phyloP scores from a whole-genome alignment of 2,888 invertebrate genomes.

The Geophilus truncorum region DNA sequence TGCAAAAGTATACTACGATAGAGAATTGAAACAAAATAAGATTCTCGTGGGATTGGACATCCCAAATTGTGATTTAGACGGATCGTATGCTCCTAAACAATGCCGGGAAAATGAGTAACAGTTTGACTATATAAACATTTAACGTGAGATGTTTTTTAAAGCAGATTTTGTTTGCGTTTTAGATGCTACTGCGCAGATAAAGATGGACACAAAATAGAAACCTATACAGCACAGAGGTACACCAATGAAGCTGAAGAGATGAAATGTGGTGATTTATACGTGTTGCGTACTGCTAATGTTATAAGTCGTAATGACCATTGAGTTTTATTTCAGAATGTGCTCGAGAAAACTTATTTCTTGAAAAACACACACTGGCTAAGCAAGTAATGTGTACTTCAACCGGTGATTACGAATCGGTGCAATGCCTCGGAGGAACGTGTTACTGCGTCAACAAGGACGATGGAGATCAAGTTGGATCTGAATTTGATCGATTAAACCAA shows the following conservation, averaged over 20 bases:
- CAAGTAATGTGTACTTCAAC: slow-evolving; percentile 59
- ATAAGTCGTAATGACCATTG: not conserved
- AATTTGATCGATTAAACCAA: not conserved
- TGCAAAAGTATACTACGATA: slow-evolving; percentile 45
- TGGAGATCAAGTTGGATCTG: slow-evolving; percentile 51
- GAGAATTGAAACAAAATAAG: slow-evolving; percentile 43
- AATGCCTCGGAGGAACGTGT: slow-evolving; percentile 59
- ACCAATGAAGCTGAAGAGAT: slow-evolving; percentile 48
- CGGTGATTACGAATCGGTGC: slow-evolving; percentile 60
- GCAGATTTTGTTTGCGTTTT: too few species aligned
- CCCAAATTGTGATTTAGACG: slow-evolving; percentile 55
- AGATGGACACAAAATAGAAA: slow-evolving; percentile 54
- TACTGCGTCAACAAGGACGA: slow-evolving; percentile 61
- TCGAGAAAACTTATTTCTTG: slow-evolving; percentile 41
- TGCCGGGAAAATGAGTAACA: slow-evolving; percentile 44
- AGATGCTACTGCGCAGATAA: slow-evolving; percentile 59
- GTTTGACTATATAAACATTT: slow-evolving; percentile 30
- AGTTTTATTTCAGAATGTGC: slow-evolving; percentile 57
- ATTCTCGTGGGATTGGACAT: slow-evolving; percentile 46
- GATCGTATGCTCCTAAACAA: slow-evolving; percentile 52
- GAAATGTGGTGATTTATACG: slow-evolving; percentile 44
- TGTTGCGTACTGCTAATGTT: slow-evolving; percentile 25
- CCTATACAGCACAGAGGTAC: slow-evolving; percentile 51
- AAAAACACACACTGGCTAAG: slow-evolving; percentile 43
- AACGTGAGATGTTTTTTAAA: too few species aligned